phyloP scores from a whole-genome alignment of 2,113 vertebrate genomes.

The Protobothrops flavoviridis region DNA sequence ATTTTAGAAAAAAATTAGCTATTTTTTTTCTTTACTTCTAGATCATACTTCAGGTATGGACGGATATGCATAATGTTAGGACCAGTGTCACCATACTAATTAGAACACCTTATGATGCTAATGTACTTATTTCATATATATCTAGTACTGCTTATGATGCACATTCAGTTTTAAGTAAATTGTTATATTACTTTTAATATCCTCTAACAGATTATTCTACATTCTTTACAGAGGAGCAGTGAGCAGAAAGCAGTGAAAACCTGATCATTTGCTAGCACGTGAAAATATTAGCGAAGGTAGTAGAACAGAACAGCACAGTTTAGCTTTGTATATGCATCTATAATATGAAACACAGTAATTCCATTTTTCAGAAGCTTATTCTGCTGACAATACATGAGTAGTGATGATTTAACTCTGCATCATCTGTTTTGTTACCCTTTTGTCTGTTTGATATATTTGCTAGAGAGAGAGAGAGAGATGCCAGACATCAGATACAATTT shows the following conservation, averaged over 20 bases:
- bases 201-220: neutral
- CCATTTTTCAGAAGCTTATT: neutral
- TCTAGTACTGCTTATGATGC: neutral
- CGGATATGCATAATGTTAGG: neutral
- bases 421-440: neutral
- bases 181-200: neutral
- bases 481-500: neutral
- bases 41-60: neutral
- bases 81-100: neutral
- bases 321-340: slow-evolving; percentile 26
- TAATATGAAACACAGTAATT: slow-evolving; percentile 1
- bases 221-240: slow-evolving; percentile 23
- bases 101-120: neutral
- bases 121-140: neutral
- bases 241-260: slow-evolving; percentile 1
- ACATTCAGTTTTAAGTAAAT: neutral
- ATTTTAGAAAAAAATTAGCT: neutral
- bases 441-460: neutral
- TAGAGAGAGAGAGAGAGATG: neutral
- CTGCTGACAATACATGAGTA: neutral
- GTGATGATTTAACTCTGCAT: neutral
- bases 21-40: neutral
- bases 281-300: neutral
- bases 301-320: slow-evolving; percentile 20
- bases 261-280: neutral